Evolutionary conservation across 2,888 invertebrate genomes (phyloP).

Genomic region (Athetis lepigone): DNA sequence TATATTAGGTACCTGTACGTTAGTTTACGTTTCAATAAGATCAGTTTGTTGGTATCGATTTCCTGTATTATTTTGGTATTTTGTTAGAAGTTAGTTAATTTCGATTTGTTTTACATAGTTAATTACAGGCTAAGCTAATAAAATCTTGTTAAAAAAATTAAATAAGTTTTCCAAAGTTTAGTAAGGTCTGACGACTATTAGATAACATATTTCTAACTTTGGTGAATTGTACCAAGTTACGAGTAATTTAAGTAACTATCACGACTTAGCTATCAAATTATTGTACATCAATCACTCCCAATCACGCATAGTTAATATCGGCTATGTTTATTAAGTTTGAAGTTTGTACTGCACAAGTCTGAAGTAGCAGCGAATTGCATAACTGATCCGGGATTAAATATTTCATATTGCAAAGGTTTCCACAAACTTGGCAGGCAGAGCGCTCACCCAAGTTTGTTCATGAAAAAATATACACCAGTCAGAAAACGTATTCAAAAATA

Average conservation of each 20-base stretch:
- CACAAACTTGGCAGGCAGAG: constrained; percentile 35
- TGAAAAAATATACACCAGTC: constrained; percentile 26
- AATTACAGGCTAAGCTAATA: neutral
- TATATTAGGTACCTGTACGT: no score
- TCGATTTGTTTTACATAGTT: no score
- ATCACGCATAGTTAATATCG: constrained; percentile 29
- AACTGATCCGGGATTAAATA: constrained; percentile 52
- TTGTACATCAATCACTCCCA: constrained; percentile 36
- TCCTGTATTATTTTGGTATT: no score
- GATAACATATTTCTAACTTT: neutral
- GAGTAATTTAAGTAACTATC: constrained; percentile 4
- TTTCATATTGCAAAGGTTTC: constrained; percentile 54
- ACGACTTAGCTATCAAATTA: constrained; percentile 1
- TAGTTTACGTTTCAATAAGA: no score
- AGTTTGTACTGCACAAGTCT: constrained; percentile 41
- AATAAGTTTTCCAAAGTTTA: neutral
- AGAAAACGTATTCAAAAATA: constrained; percentile 31
- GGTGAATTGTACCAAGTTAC: neutral
- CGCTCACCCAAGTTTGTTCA: constrained; percentile 31
- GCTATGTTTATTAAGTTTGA: constrained; percentile 50
- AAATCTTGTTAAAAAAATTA: no score
- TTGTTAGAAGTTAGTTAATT: no score
- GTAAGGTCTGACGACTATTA: neutral
- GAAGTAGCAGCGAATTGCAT: constrained; percentile 51
- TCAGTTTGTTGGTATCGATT: no score